Conservation (phyloP, 2,888 invertebrate genomes). For the Apodemia mormo region DNA sequence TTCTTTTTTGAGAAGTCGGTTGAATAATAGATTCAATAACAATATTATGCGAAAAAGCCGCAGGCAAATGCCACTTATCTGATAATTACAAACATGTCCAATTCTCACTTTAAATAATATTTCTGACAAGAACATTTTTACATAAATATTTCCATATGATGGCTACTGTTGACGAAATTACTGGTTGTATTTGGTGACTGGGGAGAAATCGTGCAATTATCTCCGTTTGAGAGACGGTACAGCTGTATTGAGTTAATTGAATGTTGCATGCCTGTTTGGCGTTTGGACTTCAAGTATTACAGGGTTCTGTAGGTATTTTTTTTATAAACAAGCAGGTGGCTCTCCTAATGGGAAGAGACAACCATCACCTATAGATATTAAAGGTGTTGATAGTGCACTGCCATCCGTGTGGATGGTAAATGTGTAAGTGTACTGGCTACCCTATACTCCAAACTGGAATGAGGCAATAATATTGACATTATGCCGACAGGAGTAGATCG, state of each 20-base stretch:
- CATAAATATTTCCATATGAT: conserved; percentile 10
- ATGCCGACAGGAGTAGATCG: too few relatives aligned
- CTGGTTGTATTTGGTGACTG: conserved; percentile 11
- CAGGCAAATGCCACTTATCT: too few relatives aligned
- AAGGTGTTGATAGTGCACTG: too few relatives aligned
- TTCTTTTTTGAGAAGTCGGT: too few relatives aligned
- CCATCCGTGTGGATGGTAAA: too few relatives aligned
- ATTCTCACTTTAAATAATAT: conserved; percentile 7
- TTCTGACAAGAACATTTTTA: conserved; percentile 1
- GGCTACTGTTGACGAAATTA: conserved; percentile 13
- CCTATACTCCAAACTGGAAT: too few relatives aligned
- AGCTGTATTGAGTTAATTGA: conserved; percentile 14
- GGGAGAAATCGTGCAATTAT: conserved; percentile 12
- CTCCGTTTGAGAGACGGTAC: conserved; percentile 6
- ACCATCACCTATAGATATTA: too few relatives aligned
- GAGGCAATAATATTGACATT: too few relatives aligned
- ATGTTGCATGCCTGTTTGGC: conserved; percentile 9
- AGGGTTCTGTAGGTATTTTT: neutral
- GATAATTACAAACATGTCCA: neutral
- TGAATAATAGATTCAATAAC: too few relatives aligned
- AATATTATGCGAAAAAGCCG: too few relatives aligned
- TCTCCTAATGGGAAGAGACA: neutral
- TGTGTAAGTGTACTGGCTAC: too few relatives aligned
- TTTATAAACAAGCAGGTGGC: neutral
- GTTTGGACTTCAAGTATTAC: neutral